Evolutionary conservation across 2,888 invertebrate genomes (phyloP), one percentile per base, ranked within the genome.

Genomic region (Drosophila nr. perissopoda): DNA sequence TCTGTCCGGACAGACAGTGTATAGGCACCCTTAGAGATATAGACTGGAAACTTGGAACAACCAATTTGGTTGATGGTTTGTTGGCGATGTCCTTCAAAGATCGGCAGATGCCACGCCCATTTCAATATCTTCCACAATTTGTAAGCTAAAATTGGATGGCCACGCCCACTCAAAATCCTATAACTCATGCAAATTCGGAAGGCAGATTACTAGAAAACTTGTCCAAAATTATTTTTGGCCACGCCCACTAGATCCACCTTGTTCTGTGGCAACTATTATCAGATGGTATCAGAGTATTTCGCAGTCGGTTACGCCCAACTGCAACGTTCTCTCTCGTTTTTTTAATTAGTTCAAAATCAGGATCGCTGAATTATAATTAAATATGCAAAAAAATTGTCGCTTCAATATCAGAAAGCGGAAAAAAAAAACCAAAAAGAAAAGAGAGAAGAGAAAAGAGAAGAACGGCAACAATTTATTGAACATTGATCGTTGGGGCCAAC

Each of bases 361-460:
- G 54, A 11, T 38, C 58, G 62, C 60, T 63, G 59, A 60, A 51
- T 70, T 60, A 25, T 16, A 66, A 51, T 68, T 52, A 54, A 62
- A 56, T 71, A 66, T 76, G 62, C 75, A 54, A 66, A 66, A 57
- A 51, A 56, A 77, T 77, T 52, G 38, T 40, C 10, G 73, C 34
- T 49, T 59, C 73, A 64, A 61, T 54, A 68, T 58, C 33, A 33
- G 38, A 78, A 79, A 76, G 63, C 56, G 51, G 48, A 48, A 7
- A 33, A 29, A 29, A 33, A 29, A 29, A 29, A 10, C 10, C 31
- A 33, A 33, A 33, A 33, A 10, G 31, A 33, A 33, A 67, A 59
- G 48, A 48, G 31, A 56, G 52, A 48, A 52, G 56, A 31, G 1
- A 53, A 49, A 11, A 29, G 16, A 36, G 3, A 33, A 52, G 13